Percentiles rank a stretch among this genome's conserved stretches.
Conservation (phyloP, 1,140 invertebrate genomes). For the Zaprionus capensis region DNA sequence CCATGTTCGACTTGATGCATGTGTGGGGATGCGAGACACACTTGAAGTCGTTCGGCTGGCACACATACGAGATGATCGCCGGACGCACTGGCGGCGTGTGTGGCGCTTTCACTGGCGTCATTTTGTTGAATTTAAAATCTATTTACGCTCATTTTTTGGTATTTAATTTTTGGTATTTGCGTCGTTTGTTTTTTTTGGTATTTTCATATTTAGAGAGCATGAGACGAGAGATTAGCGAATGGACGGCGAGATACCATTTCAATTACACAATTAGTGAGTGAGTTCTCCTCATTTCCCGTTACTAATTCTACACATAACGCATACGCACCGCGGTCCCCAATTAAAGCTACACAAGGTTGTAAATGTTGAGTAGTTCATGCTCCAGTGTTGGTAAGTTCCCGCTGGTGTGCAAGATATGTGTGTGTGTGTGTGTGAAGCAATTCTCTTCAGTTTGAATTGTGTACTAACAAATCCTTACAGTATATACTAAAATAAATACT, state of each 20-base stretch:
- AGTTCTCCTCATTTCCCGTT: not conserved
- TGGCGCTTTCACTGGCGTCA: slow-evolving; percentile 35
- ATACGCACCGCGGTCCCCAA: slow-evolving; percentile 22
- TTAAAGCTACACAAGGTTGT: not conserved
- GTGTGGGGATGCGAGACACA: slow-evolving; percentile 82
- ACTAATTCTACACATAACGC: slow-evolving; percentile 12
- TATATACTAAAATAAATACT: slow-evolving; percentile 16
- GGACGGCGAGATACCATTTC: slow-evolving; percentile 13
- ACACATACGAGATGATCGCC: slow-evolving; percentile 45
- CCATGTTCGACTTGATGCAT: slow-evolving; percentile 87
- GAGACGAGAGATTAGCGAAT: slow-evolving; percentile 53
- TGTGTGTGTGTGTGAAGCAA: not conserved
- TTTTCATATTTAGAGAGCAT: slow-evolving; percentile 25
- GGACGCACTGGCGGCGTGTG: slow-evolving; percentile 2
- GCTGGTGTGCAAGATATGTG: not conserved
- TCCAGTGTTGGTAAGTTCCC: not conserved
- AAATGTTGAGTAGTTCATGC: not conserved
- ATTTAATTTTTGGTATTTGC: slow-evolving; percentile 26
- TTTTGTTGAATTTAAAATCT: slow-evolving; percentile 70
- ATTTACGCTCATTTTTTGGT: slow-evolving; percentile 23
- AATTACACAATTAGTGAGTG: slow-evolving; percentile 51
- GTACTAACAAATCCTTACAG: not conserved
- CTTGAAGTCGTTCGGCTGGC: slow-evolving; percentile 80
- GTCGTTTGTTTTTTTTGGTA: slow-evolving; percentile 8
- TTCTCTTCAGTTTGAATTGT: not conserved